These are phyloP conservation scores for Balaeniceps rex DNA, from an alignment of 2,113 vertebrate species.

Conservation along the genomic window DNA sequence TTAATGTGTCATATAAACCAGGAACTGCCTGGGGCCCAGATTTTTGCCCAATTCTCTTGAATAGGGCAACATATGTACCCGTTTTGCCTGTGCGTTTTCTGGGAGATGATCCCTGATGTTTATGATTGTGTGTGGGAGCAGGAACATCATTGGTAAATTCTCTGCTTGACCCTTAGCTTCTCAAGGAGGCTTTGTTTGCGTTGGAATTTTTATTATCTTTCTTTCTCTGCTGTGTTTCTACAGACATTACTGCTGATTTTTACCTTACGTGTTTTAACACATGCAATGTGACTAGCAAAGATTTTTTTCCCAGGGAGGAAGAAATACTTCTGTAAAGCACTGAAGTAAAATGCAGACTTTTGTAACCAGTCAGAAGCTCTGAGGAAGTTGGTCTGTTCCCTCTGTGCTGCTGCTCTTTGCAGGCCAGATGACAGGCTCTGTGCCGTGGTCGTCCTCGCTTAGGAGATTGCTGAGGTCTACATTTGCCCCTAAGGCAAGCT, in stretches of 20 bases:
- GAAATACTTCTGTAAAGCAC: slow-evolving; percentile 51
- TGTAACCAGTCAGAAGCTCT: not conserved
- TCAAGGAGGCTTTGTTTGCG: slow-evolving; percentile 1
- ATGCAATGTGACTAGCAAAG: not conserved
- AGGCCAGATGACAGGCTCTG: not conserved
- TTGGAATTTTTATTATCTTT: not conserved
- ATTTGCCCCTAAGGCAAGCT: not conserved
- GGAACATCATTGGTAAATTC: not conserved
- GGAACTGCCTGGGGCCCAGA: not conserved
- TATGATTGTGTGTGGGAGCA: not conserved
- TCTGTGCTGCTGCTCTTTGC: slow-evolving; percentile 6
- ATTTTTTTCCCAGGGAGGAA: not conserved
- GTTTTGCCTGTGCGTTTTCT: not conserved
- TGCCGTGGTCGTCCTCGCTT: not conserved
- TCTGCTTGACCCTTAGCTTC: not conserved
- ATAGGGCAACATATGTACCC: not conserved
- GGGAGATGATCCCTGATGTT: not conserved
- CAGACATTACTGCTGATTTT: slow-evolving; percentile 34
- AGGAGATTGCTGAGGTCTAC: not conserved
- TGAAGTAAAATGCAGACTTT: slow-evolving; percentile 34
- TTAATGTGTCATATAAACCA: not conserved
- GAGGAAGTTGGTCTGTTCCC: not conserved
- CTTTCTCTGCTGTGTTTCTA: not conserved
- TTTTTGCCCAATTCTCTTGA: not conserved
- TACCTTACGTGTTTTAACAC: not conserved